Evolutionary conservation across 2,888 invertebrate genomes (phyloP).

Genomic region (Neoaliturus tenellus): DNA sequence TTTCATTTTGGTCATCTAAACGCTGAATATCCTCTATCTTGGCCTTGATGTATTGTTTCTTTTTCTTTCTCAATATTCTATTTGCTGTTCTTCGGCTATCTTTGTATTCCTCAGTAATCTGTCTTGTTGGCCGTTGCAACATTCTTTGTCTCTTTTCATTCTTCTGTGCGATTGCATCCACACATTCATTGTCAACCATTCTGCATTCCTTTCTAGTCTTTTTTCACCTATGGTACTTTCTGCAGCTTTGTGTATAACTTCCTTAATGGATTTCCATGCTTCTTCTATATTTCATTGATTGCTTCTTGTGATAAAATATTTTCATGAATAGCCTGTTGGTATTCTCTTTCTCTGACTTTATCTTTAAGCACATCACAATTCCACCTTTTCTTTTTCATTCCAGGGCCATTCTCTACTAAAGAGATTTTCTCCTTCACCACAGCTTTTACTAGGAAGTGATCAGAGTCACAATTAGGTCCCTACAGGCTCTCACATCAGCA

Average conservation of each 20-base stretch:
- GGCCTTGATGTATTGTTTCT: neutral
- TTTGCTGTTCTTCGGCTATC: neutral
- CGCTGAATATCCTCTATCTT: neutral
- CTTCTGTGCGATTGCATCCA: neutral
- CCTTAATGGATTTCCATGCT: neutral
- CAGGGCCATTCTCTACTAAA: neutral
- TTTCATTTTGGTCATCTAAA: neutral
- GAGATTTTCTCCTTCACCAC: neutral
- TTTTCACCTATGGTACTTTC: neutral
- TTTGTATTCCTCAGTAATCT: neutral
- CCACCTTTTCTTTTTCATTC: neutral
- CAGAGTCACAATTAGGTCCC: neutral
- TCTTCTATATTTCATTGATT: neutral
- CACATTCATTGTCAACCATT: neutral
- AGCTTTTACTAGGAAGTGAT: neutral
- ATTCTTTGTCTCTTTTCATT: neutral
- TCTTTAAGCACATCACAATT: neutral
- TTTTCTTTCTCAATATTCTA: neutral
- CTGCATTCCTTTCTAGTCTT: neutral
- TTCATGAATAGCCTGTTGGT: neutral
- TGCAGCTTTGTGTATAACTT: neutral
- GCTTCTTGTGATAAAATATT: neutral
- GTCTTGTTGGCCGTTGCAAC: neutral
- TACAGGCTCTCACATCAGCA: neutral
- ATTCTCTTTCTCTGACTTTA: neutral